Base-by-base conservation (phyloP, 1,140 invertebrate species). In the Hylaeus anthracinus region DNA sequence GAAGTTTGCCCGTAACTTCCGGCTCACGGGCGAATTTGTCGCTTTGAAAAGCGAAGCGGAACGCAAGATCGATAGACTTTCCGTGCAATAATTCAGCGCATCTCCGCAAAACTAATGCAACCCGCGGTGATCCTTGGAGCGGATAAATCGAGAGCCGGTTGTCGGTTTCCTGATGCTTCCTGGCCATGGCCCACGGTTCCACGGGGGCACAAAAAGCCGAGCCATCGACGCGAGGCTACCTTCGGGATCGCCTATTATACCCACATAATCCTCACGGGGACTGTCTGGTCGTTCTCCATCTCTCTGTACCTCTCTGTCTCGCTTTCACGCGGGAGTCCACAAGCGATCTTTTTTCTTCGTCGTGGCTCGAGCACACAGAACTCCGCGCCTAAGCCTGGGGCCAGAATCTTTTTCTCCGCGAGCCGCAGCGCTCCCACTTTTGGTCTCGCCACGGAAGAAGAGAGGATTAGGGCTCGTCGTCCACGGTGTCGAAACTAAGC, bases 401-500 rank as follows among this genome's bases (percentile, higher is more conserved):
- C 58, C 45, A 64, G 78, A 83, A 87, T 86, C 86, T 87, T 84
- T 86, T 83, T 83, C 81, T 81, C 79, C 71, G 67, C 79, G 73
- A 4, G 41, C 70, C 51, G n/a, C 10, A 8, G 14, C 51, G 71
- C 79, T 83, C 65, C 66, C 86, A 84, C 76, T 88, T 88, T 88
- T 70, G 64, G 72, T 71, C 69, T 73, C 15, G 71, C 78, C 53
- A 43, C 39, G 73, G 64, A 80, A 66, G 79, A 88, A 85, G 81
- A 69, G 83, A 80, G 90, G 90, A 91, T 91, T 91, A 91, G 81
- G 79, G 72, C 51, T 65, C 71, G 72, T 72, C 84, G 86, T 85
- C 81, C 86, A 81, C 85, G 86, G 88, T 90, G 90, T 91, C 89
- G 86, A 88, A 85, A 85, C 76, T 92, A 92, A 92, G 88, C 88